Evolutionary conservation across 2,888 invertebrate species (phyloP).

Genomic region (Parnassius glacialis): DNA sequence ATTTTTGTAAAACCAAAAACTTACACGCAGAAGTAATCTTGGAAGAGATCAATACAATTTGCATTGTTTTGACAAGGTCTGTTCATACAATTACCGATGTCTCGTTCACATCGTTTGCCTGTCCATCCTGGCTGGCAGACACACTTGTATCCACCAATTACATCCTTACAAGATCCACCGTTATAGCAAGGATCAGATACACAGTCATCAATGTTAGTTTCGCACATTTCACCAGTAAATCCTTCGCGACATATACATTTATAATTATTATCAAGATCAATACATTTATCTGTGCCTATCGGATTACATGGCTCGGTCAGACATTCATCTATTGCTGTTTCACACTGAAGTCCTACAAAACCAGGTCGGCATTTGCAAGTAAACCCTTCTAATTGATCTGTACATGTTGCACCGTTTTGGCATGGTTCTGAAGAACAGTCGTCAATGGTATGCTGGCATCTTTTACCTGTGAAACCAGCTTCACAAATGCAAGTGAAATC

Average conservation of each 20-base stretch:
- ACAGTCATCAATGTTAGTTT: constrained; percentile 94
- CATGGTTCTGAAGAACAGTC: constrained; percentile 95
- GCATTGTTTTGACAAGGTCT: constrained; percentile 96
- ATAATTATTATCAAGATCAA: constrained; percentile 93
- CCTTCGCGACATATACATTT: constrained; percentile 94
- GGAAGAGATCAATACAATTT: constrained; percentile 93
- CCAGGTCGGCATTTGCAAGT: constrained; percentile 96
- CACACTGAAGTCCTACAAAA: constrained; percentile 95
- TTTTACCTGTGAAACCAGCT: constrained; percentile 95
- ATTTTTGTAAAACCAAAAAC: constrained; percentile 52
- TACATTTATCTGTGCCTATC: constrained; percentile 93
- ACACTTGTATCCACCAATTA: constrained; percentile 91
- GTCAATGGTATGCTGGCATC: constrained; percentile 95
- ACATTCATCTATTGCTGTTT: constrained; percentile 96
- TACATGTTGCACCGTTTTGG: constrained; percentile 94
- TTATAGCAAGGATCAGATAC: constrained; percentile 92
- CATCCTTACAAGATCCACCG: constrained; percentile 93
- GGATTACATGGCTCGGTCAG: constrained; percentile 94
- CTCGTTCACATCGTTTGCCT: constrained; percentile 91
- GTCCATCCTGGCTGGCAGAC: constrained; percentile 92
- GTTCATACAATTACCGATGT: constrained; percentile 92
- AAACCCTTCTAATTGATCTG: constrained; percentile 94
- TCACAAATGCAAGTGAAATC: constrained; percentile 94
- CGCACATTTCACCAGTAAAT: constrained; percentile 91
- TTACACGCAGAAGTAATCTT: constrained; percentile 94